Conservation (phyloP, 2,888 invertebrate genomes). For the Scaptomyza flava region DNA sequence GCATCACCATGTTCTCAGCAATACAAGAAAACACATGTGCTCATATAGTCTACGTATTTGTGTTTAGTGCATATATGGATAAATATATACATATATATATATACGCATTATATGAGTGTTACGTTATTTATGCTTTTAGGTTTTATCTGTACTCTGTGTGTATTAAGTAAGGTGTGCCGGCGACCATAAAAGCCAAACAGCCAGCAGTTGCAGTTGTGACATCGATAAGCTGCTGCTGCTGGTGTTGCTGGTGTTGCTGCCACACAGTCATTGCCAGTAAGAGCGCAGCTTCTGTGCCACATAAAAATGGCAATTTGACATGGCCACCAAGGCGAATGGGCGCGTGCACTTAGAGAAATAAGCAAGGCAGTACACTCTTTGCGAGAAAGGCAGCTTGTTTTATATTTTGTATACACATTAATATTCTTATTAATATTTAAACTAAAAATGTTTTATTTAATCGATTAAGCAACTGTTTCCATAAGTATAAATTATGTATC, state of each 20-base stretch:
- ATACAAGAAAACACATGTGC: slow-evolving; percentile 23
- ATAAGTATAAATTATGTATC: too few relatives aligned
- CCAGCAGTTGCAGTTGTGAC: slow-evolving; percentile 28
- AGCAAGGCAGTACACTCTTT: not conserved
- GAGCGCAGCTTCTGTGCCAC: slow-evolving; percentile 47
- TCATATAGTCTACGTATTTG: not conserved
- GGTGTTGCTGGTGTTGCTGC: slow-evolving; percentile 13
- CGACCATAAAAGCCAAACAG: slow-evolving; percentile 38
- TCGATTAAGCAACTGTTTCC: too few relatives aligned
- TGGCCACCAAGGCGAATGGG: slow-evolving; percentile 47
- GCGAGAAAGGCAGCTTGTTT: too few relatives aligned
- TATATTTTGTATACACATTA: too few relatives aligned
- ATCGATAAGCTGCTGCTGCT: slow-evolving; percentile 54
- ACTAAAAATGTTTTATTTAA: too few relatives aligned
- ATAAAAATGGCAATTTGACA: slow-evolving; percentile 57
- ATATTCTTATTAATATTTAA: too few relatives aligned
- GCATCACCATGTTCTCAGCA: slow-evolving; percentile 67
- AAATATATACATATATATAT: not conserved
- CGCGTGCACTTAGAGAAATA: slow-evolving; percentile 1
- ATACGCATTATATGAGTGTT: not conserved
- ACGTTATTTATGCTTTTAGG: slow-evolving; percentile 30
- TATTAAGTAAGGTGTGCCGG: slow-evolving; percentile 59
- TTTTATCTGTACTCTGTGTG: slow-evolving; percentile 39
- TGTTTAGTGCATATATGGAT: slow-evolving; percentile 1
- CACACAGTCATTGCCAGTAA: slow-evolving; percentile 13